Conservation (phyloP, 2,113 vertebrate species). For the Speoplatyrhinus poulsoni region DNA sequence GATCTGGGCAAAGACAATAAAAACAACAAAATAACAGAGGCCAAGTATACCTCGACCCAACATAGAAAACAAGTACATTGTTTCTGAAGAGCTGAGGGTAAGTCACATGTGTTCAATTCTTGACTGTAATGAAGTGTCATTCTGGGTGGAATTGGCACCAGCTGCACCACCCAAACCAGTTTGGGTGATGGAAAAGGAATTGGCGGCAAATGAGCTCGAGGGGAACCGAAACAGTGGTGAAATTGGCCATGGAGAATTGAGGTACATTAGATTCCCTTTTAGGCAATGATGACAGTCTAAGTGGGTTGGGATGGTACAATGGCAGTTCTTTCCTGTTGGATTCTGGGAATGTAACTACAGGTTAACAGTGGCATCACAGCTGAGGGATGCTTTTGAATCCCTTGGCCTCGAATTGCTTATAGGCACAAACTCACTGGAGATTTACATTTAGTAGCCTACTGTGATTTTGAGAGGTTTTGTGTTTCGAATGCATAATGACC, state of each 20-base stretch:
- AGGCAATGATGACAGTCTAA: slow-evolving; percentile 31
- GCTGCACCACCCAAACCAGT: slow-evolving; percentile 43
- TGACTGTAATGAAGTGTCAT: slow-evolving; percentile 55
- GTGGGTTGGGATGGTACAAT: slow-evolving; percentile 18
- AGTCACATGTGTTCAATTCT: slow-evolving; percentile 62
- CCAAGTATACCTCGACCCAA: slow-evolving; percentile 35
- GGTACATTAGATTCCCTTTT: slow-evolving; percentile 41
- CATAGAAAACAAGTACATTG: not conserved
- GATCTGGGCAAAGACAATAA: slow-evolving; percentile 20
- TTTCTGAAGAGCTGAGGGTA: slow-evolving; percentile 22
- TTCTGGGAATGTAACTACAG: slow-evolving; percentile 34
- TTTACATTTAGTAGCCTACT: too few species aligned
- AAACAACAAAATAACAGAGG: slow-evolving; percentile 4
- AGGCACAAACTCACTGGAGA: not conserved
- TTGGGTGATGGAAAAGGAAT: slow-evolving; percentile 51
- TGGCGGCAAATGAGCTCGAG: slow-evolving; percentile 55
- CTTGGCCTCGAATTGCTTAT: too few species aligned
- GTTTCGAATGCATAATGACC: too few species aligned
- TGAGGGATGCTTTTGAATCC: not conserved
- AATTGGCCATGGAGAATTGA: slow-evolving; percentile 50
- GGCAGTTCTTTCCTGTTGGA: slow-evolving; percentile 4
- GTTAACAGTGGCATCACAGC: slow-evolving; percentile 34
- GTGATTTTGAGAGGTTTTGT: too few species aligned
- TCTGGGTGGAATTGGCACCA: slow-evolving; percentile 43
- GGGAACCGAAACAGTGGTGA: slow-evolving; percentile 38